These are phyloP conservation scores for Pseudochirops corinnae DNA, from an alignment of 2,797 vertebrate genomes.

Conservation along the genomic window DNA sequence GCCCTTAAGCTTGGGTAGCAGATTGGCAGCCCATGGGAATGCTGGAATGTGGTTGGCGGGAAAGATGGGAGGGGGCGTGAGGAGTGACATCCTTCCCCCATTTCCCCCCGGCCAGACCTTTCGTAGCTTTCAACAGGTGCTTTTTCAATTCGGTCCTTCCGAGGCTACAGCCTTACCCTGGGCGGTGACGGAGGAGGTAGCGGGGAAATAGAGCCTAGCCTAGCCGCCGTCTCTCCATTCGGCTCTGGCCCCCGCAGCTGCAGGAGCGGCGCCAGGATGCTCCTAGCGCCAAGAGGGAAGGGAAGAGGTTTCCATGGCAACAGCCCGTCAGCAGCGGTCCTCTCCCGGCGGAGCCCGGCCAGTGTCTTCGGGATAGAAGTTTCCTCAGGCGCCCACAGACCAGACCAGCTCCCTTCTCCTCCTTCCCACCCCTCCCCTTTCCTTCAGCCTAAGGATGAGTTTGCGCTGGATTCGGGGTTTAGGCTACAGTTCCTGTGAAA, in stretches of 20 bases:
- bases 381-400: conserved; percentile 60
- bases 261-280: conserved; percentile 62
- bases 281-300: conserved; percentile 65
- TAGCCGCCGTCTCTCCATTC: background rate
- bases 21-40: background rate
- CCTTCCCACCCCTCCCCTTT: background rate
- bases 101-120: background rate
- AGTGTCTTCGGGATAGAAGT: conserved; percentile 71
- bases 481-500: background rate
- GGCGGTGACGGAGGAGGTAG: background rate
- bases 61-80: background rate
- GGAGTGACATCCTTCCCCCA: background rate
- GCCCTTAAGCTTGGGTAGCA: background rate
- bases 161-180: background rate
- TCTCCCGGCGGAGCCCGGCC: conserved; percentile 64
- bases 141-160: background rate
- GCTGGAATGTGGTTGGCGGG: background rate
- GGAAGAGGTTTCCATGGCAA: conserved; percentile 82
- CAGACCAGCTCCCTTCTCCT: conserved; percentile 27
- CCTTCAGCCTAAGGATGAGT: background rate
- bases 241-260: conserved; percentile 5
- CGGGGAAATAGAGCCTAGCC: background rate
- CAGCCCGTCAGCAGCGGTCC: conserved; percentile 72
- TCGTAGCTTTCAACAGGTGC: background rate
- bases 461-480: background rate